Base-by-base conservation (phyloP, 2,113 vertebrate species). In the Podarcis cretensis region DNA sequence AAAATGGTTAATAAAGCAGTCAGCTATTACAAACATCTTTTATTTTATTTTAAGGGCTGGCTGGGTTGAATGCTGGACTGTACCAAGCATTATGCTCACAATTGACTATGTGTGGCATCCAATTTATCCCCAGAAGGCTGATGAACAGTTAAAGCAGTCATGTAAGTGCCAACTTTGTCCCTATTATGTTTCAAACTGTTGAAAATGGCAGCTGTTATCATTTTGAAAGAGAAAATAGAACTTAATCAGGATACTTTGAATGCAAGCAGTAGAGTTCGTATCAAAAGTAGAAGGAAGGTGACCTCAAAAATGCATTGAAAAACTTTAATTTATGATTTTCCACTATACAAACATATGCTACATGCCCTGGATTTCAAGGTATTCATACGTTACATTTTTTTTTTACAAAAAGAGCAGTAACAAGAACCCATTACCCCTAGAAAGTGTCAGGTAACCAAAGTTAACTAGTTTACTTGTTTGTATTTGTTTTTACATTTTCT, bases 21-120 rank as follows among this genome's bases (percentile, higher is more conserved):
- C 65, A n/a, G 12, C 32, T 54, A 85, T 84, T 94, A 27, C 73
- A 43, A 92, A 91, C 27, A 32, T 21, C 87, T 8, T 95, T 92
- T 43, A 92, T 43, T 77, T 32, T 89, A 89, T 94, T 92, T 43
- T 71, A 92, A 99, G 99, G 96, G 96, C 96, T 89, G 98, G 98
- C 90, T 99, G 99, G 99, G 97, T 99, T 93, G 98, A 99, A 89
- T 99, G 99, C 96, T 99, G 99, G 98, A 98, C 97, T 32, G 98
- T 99, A 68, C 99, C 99, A 1, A 98, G 98, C 91, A 98, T 99
- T 94, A 84, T 98, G 95, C 98, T 99, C 91, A 98, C 97, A 73
- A 99, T 99, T 71, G 98, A 99, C 95, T 99, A 99, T 93, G 98
- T 98, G 0, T 99, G 99, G 99, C 99, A 99, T 94, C 99, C 99